phyloP scores from a whole-genome alignment of 2,888 invertebrate species.

The Baccha elongata region DNA sequence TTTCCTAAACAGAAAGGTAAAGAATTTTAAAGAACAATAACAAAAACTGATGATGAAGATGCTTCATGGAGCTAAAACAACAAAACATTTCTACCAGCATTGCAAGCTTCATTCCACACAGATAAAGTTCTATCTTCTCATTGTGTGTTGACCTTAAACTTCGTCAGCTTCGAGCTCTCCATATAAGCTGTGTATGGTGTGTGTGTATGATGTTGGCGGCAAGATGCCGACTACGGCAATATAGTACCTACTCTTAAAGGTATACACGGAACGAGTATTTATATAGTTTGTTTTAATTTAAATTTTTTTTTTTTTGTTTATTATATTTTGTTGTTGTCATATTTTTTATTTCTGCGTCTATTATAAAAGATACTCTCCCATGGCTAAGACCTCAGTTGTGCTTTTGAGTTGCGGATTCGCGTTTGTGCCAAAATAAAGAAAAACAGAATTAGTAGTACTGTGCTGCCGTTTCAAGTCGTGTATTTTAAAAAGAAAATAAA shows the following conservation, averaged over 20 bases:
- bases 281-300: conserved; percentile 27
- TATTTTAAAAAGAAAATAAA: not conserved
- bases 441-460: conserved; percentile 7
- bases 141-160: conserved; percentile 68
- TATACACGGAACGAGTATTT: conserved; percentile 58
- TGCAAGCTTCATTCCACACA: conserved; percentile 15
- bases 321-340: conserved; percentile 41
- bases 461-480: conserved; percentile 1
- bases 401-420: conserved; percentile 71
- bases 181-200: conserved; percentile 1
- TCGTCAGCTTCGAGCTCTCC: conserved; percentile 35
- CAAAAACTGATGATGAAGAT: conserved; percentile 32
- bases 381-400: conserved; percentile 77
- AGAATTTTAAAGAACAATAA: conserved; percentile 20
- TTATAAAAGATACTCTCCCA: conserved; percentile 73
- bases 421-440: conserved; percentile 55
- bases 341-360: conserved; percentile 44
- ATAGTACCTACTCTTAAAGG: conserved; percentile 25
- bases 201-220: conserved; percentile 8
- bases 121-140: conserved; percentile 37
- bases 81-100: conserved; percentile 23
- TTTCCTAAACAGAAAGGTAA: conserved; percentile 18
- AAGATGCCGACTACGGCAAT: conserved; percentile 40
- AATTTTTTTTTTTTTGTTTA: conserved; percentile 21
- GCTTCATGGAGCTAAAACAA: conserved; percentile 19